phyloP scores from a whole-genome alignment of 2,797 vertebrate genomes.

The Pempheris klunzingeri region DNA sequence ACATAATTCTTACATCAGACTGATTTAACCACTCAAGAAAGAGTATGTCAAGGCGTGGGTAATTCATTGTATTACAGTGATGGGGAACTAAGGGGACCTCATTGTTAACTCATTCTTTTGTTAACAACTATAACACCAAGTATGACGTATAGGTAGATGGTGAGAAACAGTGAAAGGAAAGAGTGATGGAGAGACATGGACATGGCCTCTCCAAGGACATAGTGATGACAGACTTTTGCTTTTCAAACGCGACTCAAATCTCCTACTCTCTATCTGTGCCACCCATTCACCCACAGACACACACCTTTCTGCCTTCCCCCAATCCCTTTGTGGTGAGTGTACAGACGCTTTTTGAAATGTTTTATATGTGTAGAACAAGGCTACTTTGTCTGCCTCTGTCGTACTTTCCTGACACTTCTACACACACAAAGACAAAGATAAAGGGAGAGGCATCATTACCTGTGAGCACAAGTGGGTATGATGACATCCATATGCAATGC shows the following conservation, averaged over 20 bases:
- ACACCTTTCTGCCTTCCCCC: conserved; percentile 14
- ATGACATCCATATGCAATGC: conserved; percentile 66
- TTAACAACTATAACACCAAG: not conserved
- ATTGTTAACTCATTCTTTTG: not conserved
- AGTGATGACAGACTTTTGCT: conserved; percentile 5
- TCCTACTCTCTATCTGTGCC: conserved; percentile 13
- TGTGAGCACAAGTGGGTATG: conserved; percentile 49
- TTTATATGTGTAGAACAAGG: conserved; percentile 53
- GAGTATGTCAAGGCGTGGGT: not conserved
- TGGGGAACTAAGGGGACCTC: not conserved
- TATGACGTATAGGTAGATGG: not conserved
- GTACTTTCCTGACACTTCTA: conserved; percentile 34
- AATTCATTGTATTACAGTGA: not conserved
- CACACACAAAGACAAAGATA: conserved; percentile 40
- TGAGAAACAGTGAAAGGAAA: conserved; percentile 23
- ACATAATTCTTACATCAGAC: not conserved
- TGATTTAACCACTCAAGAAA: not conserved
- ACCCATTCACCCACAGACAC: not conserved
- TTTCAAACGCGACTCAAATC: conserved; percentile 37
- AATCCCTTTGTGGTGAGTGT: conserved; percentile 15
- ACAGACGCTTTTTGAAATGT: conserved; percentile 36
- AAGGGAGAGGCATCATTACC: conserved; percentile 63
- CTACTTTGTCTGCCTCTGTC: conserved; percentile 40
- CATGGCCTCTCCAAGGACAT: conserved; percentile 29
- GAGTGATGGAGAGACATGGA: not conserved